Conservation (phyloP, 92 coral and sea anemone species). For the Virgularia gustaviana region DNA sequence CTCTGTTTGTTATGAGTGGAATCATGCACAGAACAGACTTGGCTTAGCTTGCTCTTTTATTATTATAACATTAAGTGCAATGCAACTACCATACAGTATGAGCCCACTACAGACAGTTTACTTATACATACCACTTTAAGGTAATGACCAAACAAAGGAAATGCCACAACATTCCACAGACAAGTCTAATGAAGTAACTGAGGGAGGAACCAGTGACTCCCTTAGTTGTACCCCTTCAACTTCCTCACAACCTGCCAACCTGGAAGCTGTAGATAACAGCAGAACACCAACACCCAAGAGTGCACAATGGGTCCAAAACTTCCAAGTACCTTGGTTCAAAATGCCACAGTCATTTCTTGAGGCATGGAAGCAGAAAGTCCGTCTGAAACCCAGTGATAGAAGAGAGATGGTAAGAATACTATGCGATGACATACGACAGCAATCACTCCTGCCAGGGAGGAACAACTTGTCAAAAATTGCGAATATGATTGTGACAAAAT, state of each 20-base stretch:
- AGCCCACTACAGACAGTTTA: too few relatives aligned
- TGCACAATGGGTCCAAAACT: slow-evolving; percentile 15
- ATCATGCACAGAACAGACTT: too few relatives aligned
- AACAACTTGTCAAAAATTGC: slow-evolving; percentile 25
- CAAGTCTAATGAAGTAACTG: slow-evolving; percentile 6
- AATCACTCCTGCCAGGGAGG: slow-evolving; percentile 15
- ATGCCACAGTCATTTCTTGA: slow-evolving; percentile 11
- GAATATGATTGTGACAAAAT: slow-evolving; percentile 4
- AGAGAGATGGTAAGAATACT: slow-evolving; percentile 16
- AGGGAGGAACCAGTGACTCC: not conserved
- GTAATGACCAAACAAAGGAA: slow-evolving; percentile 3
- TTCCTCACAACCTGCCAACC: slow-evolving; percentile 2
- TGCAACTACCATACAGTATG: too few relatives aligned
- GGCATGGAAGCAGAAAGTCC: slow-evolving; percentile 15
- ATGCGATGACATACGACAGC: slow-evolving; percentile 2
- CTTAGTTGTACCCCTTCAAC: not conserved
- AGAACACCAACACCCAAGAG: not conserved
- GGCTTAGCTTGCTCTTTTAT: too few relatives aligned
- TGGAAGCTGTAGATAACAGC: not conserved
- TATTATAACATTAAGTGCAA: too few relatives aligned
- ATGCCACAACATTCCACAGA: slow-evolving; percentile 2
- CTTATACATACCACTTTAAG: slow-evolving; percentile 17
- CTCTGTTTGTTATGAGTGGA: too few relatives aligned
- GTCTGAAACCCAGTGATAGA: slow-evolving; percentile 6
- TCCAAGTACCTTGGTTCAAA: slow-evolving; percentile 19